Evolutionary conservation across 2,888 invertebrate species (phyloP).

Genomic region (Leptarthrus brevirostris): DNA sequence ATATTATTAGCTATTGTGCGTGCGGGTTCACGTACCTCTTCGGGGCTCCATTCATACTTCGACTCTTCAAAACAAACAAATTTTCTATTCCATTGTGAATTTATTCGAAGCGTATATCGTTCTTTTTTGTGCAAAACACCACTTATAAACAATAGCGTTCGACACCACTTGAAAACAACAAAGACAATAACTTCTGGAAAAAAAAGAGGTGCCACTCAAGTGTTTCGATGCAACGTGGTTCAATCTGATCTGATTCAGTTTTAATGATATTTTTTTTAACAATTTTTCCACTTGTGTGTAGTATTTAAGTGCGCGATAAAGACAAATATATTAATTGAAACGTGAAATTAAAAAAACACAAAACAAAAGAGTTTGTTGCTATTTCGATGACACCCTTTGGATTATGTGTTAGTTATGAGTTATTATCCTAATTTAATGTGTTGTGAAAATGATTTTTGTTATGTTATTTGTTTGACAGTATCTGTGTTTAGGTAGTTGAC

Average conservation of each 20-base stretch:
- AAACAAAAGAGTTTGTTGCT: too few species aligned
- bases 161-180: background rate
- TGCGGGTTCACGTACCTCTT: background rate
- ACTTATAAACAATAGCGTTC: background rate
- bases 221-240: background rate
- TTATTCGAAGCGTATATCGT: background rate
- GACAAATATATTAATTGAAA: too few species aligned
- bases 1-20: background rate
- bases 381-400: too few species aligned
- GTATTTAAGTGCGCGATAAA: too few species aligned
- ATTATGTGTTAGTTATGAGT: slow-evolving; percentile 39
- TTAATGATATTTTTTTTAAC: too few species aligned
- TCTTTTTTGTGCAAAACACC: background rate
- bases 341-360: too few species aligned
- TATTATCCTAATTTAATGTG: slow-evolving; percentile 7
- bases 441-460: slow-evolving; percentile 44
- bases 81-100: background rate
- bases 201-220: too few species aligned
- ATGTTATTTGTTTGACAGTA: slow-evolving; percentile 20
- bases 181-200: background rate
- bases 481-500: slow-evolving; percentile 35
- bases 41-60: background rate
- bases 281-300: too few species aligned
- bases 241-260: background rate
- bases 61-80: background rate